phyloP scores from a whole-genome alignment of 2,888 invertebrate genomes.

The Hirtodrosophila cameraria region DNA sequence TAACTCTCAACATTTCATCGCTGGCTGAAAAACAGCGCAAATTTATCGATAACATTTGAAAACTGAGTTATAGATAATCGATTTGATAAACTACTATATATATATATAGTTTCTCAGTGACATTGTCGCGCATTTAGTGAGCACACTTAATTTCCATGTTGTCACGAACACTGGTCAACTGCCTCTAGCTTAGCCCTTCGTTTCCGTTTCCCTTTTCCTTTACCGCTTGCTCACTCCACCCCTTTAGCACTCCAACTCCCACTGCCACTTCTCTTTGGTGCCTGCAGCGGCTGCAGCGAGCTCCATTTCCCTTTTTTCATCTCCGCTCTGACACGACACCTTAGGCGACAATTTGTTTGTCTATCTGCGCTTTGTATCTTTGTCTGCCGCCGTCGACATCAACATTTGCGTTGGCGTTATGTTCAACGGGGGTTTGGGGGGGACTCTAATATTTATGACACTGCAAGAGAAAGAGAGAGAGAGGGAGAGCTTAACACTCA shows the following conservation, averaged over 20 bases:
- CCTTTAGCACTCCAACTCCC: background rate
- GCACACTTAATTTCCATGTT: slow-evolving; percentile 7
- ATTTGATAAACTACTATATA: background rate
- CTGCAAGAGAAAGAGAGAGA: no score
- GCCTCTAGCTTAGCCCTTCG: background rate
- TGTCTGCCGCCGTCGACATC: slow-evolving; percentile 24
- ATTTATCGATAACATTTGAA: background rate
- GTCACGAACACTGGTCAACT: slow-evolving; percentile 10
- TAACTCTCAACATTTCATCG: no score
- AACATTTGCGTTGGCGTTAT: slow-evolving; percentile 28
- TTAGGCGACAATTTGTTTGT: slow-evolving; percentile 76
- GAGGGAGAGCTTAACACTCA: slow-evolving; percentile 20
- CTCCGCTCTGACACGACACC: slow-evolving; percentile 49
- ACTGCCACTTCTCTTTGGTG: background rate
- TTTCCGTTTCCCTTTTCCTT: background rate
- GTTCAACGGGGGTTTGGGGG: slow-evolving; percentile 27
- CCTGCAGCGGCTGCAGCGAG: slow-evolving; percentile 5
- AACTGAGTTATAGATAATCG: no score
- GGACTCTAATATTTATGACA: slow-evolving; percentile 71
- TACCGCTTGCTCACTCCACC: background rate
- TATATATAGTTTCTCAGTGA: background rate
- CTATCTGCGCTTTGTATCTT: slow-evolving; percentile 69
- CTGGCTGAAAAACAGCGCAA: no score
- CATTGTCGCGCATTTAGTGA: background rate
- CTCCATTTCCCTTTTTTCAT: slow-evolving; percentile 14